phyloP scores from a whole-genome alignment of 2,113 vertebrate species.

The Oenanthe melanoleuca region DNA sequence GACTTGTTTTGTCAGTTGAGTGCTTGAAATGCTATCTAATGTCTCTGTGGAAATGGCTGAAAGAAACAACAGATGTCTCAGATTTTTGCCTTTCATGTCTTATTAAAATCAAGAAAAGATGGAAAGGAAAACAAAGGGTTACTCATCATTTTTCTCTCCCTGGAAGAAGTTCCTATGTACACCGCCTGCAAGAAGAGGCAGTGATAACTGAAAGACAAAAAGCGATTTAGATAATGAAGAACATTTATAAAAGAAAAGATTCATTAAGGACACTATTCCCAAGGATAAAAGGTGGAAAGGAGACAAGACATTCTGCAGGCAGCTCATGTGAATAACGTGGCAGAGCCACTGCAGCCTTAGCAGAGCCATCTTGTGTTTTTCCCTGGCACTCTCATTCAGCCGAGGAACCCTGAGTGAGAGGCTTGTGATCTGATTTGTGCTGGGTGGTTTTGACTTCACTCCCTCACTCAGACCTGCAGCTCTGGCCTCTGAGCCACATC shows the following conservation, averaged over 20 bases:
- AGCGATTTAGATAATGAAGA: slow-evolving; percentile 27
- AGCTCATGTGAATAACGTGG: not conserved
- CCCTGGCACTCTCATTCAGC: not conserved
- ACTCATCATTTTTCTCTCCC: slow-evolving; percentile 15
- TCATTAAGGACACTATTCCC: not conserved
- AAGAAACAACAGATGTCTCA: slow-evolving; percentile 59
- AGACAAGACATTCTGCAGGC: not conserved
- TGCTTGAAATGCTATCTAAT: slow-evolving; percentile 65
- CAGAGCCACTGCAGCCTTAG: not conserved
- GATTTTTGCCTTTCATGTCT: slow-evolving; percentile 60
- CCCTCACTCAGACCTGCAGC: not conserved
- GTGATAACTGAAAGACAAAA: slow-evolving; percentile 12
- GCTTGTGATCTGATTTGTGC: not conserved
- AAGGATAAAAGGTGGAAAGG: not conserved
- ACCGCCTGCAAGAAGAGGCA: not conserved
- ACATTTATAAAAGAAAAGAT: slow-evolving; percentile 23
- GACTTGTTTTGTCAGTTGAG: slow-evolving; percentile 52
- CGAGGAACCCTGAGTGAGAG: not conserved
- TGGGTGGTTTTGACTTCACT: not conserved
- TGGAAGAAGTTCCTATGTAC: slow-evolving; percentile 17
- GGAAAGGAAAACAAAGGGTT: slow-evolving; percentile 29
- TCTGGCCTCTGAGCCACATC: not conserved
- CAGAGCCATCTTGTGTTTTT: not conserved
- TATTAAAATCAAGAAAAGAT: slow-evolving; percentile 54
- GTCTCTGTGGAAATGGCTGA: slow-evolving; percentile 54